Evolutionary conservation across 2,113 vertebrate species (phyloP).

Genomic region (Zapus hudsonius): DNA sequence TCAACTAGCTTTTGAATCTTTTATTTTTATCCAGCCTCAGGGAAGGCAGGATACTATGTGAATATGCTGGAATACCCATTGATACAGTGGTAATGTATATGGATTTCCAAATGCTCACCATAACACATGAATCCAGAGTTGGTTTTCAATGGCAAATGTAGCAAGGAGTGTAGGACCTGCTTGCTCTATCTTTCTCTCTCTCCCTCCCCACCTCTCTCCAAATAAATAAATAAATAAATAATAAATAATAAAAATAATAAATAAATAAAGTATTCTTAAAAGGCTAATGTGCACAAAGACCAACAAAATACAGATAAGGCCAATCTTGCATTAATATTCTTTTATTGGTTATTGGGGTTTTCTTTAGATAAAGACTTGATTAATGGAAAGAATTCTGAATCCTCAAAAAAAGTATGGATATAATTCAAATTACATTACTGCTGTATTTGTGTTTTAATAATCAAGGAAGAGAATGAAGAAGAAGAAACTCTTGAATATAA

Average conservation of each 20-base stretch:
- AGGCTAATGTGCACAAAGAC: not conserved
- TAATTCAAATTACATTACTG: slow-evolving; percentile 68
- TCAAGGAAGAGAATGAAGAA: slow-evolving; percentile 55
- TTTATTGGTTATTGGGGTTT: slow-evolving; percentile 1
- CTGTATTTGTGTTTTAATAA: slow-evolving; percentile 66
- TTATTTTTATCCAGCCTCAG: not conserved
- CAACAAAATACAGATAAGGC: slow-evolving; percentile 40
- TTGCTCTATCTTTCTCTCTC: not conserved
- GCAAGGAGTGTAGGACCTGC: no score
- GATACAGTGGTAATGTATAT: no score
- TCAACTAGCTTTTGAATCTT: not conserved
- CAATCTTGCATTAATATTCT: slow-evolving; percentile 58
- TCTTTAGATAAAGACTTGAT: slow-evolving; percentile 50
- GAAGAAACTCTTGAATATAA: slow-evolving; percentile 48
- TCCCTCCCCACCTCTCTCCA: not conserved
- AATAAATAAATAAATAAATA: no score
- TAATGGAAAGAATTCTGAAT: slow-evolving; percentile 59
- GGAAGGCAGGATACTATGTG: not conserved
- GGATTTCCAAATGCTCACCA: no score
- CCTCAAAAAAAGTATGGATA: not conserved
- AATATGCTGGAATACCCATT: not conserved
- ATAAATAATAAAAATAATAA: no score
- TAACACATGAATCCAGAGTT: no score
- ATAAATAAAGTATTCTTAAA: slow-evolving; percentile 42
- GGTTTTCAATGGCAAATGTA: no score